Conservation (phyloP, 2,797 vertebrate species). For the Lepidocolaptes lacrymiger region DNA sequence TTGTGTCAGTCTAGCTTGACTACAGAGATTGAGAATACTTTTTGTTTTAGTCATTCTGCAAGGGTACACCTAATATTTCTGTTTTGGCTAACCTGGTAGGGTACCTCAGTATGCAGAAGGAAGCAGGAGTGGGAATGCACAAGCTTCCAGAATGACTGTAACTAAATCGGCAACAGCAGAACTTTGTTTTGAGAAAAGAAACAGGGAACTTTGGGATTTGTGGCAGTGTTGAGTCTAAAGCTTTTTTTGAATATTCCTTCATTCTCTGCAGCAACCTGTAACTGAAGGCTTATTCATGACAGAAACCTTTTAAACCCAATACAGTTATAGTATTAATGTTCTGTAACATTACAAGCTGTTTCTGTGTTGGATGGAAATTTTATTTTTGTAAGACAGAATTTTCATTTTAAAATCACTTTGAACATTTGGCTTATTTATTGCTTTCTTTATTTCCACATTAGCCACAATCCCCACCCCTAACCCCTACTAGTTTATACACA, state of each 20-base stretch:
- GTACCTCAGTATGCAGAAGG: neutral
- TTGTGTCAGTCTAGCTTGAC: neutral
- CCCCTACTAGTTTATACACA: constrained; percentile 83
- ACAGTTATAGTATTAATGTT: neutral
- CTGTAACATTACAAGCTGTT: neutral
- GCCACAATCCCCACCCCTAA: constrained; percentile 84
- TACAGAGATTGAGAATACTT: neutral
- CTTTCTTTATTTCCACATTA: constrained; percentile 83
- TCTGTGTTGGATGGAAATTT: constrained; percentile 66
- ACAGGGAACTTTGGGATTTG: neutral
- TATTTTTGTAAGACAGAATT: constrained; percentile 73
- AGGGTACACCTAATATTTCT: neutral
- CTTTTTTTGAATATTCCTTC: neutral
- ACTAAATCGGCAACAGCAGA: neutral
- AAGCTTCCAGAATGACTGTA: neutral
- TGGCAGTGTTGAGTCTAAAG: neutral
- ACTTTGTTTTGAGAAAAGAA: neutral
- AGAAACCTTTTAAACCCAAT: neutral
- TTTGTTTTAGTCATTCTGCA: neutral
- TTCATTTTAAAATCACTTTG: constrained; percentile 76
- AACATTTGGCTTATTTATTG: constrained; percentile 83
- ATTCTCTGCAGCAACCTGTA: neutral
- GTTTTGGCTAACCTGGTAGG: neutral
- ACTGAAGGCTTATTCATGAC: neutral
- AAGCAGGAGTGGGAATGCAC: neutral